Conservation (phyloP, 2,797 vertebrate species). For the Rhabdomys pumilio region DNA sequence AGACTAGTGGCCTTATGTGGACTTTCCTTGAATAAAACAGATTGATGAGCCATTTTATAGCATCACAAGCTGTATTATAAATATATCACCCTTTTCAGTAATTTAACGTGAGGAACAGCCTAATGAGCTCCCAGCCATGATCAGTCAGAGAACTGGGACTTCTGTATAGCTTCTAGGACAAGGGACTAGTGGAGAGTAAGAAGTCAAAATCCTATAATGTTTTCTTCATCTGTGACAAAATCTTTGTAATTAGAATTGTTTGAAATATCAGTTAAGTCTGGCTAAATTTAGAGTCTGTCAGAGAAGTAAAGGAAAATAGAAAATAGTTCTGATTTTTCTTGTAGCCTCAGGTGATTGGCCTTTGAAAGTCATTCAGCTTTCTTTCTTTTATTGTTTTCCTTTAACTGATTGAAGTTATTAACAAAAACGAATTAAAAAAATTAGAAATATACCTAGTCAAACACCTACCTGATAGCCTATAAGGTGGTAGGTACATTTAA, state of each 20-base stretch:
- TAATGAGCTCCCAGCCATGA: slow-evolving; percentile 87
- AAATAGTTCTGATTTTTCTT: slow-evolving; percentile 64
- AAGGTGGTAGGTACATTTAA: slow-evolving; percentile 33
- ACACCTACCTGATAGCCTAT: slow-evolving; percentile 34
- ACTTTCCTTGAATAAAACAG: slow-evolving; percentile 91
- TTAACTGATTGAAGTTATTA: slow-evolving; percentile 54
- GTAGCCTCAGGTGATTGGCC: not conserved
- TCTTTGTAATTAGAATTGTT: slow-evolving; percentile 72
- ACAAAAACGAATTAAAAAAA: slow-evolving; percentile 43
- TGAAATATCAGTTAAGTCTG: slow-evolving; percentile 69
- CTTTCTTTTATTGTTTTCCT: not conserved
- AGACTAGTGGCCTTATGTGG: slow-evolving; percentile 90
- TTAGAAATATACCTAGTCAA: slow-evolving; percentile 43
- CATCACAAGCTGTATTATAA: slow-evolving; percentile 90
- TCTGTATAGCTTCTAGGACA: slow-evolving; percentile 73
- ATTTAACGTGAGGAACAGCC: slow-evolving; percentile 88
- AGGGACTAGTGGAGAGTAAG: slow-evolving; percentile 77
- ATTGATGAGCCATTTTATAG: slow-evolving; percentile 92
- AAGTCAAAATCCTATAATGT: slow-evolving; percentile 74
- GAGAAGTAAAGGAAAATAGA: slow-evolving; percentile 77
- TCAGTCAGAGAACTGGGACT: slow-evolving; percentile 80
- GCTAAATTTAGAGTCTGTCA: slow-evolving; percentile 58
- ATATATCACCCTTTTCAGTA: slow-evolving; percentile 90
- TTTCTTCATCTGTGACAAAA: slow-evolving; percentile 77
- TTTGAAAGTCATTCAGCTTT: slow-evolving; percentile 31